Conservation (phyloP, 2,888 invertebrate species). For the Tetragonisca angustula region DNA sequence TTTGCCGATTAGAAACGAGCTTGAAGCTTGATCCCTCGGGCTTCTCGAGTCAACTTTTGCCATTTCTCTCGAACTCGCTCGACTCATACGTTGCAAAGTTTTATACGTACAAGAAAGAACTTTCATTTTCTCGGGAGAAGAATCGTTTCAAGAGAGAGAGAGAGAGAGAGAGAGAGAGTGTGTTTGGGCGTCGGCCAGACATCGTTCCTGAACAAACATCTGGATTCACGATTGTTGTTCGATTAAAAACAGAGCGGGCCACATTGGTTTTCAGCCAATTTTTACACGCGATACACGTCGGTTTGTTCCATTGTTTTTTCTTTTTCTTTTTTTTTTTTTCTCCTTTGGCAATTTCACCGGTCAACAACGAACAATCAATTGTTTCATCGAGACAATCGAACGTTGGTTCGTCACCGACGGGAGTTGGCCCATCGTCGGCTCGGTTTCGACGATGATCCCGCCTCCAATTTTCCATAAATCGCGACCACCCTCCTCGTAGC, state of each 20-base stretch:
- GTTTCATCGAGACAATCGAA: neutral
- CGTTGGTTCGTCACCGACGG: no score
- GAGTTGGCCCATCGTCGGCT: no score
- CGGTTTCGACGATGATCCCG: neutral
- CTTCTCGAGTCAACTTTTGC: neutral
- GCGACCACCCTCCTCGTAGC: slow-evolving; percentile 37
- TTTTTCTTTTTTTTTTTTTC: no score
- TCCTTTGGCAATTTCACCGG: neutral
- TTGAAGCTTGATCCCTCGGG: neutral
- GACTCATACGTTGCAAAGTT: neutral
- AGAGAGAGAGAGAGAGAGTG: no score
- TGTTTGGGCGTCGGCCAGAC: neutral
- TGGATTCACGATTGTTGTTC: neutral
- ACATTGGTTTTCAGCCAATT: neutral
- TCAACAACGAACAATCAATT: neutral
- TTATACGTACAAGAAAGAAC: neutral
- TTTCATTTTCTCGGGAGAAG: neutral
- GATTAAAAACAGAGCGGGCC: slow-evolving; percentile 8
- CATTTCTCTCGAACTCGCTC: neutral
- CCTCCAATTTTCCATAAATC: slow-evolving; percentile 64
- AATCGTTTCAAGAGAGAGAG: neutral
- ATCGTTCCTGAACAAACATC: neutral
- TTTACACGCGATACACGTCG: neutral
- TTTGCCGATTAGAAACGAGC: neutral
- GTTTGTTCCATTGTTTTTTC: neutral